Conservation (phyloP, 2,888 invertebrate genomes). For the Sycophila texana region DNA sequence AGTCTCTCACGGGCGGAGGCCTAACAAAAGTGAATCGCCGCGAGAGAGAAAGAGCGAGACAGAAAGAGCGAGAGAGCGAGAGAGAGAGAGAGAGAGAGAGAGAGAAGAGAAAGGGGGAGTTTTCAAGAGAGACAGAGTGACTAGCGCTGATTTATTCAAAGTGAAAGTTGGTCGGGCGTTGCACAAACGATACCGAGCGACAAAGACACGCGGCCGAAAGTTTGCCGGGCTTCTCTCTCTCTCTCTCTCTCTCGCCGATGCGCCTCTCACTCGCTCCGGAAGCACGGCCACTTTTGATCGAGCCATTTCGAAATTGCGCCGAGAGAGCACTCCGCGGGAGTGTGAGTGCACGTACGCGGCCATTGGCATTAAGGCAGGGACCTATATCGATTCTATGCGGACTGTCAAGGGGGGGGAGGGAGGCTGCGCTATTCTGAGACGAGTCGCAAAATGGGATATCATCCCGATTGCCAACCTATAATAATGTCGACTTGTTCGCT, state of each 20-base stretch:
- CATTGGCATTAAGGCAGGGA: conserved; percentile 42
- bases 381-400: conserved; percentile 40
- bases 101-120: too few species aligned
- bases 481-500: not conserved
- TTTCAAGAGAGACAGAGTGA: too few species aligned
- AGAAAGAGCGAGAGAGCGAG: too few species aligned
- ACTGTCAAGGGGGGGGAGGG: not conserved
- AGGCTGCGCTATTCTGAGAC: not conserved
- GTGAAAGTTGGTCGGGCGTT: conserved; percentile 43
- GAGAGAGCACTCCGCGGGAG: not conserved
- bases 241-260: not conserved
- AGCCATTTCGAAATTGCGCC: conserved; percentile 56
- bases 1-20: not conserved
- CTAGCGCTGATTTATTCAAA: conserved; percentile 50
- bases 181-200: not conserved
- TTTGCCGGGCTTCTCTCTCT: too few species aligned
- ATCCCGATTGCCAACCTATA: conserved; percentile 12
- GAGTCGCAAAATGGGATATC: conserved; percentile 25
- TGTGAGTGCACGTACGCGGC: not conserved
- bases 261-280: not conserved
- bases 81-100: not conserved
- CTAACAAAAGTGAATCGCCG: conserved; percentile 34
- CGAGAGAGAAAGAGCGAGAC: not conserved
- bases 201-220: not conserved
- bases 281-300: conserved; percentile 49